Base-by-base conservation (phyloP, 1,140 invertebrate genomes). In the Amyelois transitella region DNA sequence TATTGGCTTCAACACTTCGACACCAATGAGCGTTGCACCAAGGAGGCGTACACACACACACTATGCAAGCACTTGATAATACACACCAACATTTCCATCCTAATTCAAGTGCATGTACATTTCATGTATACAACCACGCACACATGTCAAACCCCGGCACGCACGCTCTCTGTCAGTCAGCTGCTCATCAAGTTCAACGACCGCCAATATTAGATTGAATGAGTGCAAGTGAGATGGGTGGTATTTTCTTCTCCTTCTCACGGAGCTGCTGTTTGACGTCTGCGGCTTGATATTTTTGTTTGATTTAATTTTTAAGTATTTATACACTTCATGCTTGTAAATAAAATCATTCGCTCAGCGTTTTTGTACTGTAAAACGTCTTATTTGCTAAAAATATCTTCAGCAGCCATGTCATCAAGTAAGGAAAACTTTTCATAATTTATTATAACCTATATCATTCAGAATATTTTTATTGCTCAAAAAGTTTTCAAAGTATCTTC, bases 381-480 rank as follows among this genome's bases (percentile, higher is more conserved):
- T 50, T n/a, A 44, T 52, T 53, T 54, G 43, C 43, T 64, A 38
- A 25, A 60, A 49, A 58, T 57, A 25, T 24, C 53, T 14, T 19
- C 51, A 17, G 60, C 57, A 58, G 43, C 61, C 18, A 68, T 68
- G 65, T 48, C 65, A n/a, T 51, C 61, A 51, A 56, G 65, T 68
- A 59, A 48, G 32, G 21, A 12, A 6, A n/a, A 49, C 22, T 50
- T 21, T 58, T 10, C 21, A 20, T 21, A 53, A 28, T 50, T 7
- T 32, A 45, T 60, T 51, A 51, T 64, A 64, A 60, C 57, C 58
- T 57, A n/a, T n/a, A n/a, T n/a, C 32, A 38, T 3, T 14, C 17
- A 0, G 2, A 14, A 5, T 38, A 14, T 3, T 2, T 38, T 38
- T 14, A 14, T 38, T 14, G 25, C 12, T 32, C 28, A 32, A 32